These are phyloP conservation scores for Proterorhinus semilunaris DNA, from an alignment of 2,113 vertebrate genomes.

Conservation along the genomic window DNA sequence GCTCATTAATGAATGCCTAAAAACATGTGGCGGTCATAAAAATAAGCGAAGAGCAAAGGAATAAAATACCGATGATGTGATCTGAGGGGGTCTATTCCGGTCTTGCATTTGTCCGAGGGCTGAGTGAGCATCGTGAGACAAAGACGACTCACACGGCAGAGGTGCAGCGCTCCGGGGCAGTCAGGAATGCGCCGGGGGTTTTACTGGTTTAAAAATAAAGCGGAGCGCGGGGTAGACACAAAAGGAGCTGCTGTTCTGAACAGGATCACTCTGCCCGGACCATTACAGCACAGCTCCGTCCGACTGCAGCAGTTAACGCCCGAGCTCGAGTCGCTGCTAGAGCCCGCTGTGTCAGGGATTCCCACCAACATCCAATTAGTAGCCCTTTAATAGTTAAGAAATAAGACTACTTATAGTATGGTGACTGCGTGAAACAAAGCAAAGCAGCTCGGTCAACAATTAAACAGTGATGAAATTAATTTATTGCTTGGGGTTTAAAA, in stretches of 20 bases:
- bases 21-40: slow-evolving; percentile 61
- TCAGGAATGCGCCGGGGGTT: slow-evolving; percentile 66
- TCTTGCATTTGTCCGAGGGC: neutral
- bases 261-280: slow-evolving; percentile 31
- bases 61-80: slow-evolving; percentile 12
- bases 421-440: slow-evolving; percentile 23
- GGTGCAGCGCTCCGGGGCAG: slow-evolving; percentile 51
- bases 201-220: slow-evolving; percentile 76
- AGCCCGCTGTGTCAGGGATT: slow-evolving; percentile 3
- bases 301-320: slow-evolving; percentile 40
- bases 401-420: slow-evolving; percentile 28
- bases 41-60: slow-evolving; percentile 37
- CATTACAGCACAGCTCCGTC: slow-evolving; percentile 26
- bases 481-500: too few relatives aligned
- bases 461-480: too few relatives aligned
- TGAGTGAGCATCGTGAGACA: slow-evolving; percentile 43
- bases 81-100: neutral
- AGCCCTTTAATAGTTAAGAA: slow-evolving; percentile 29
- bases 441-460: slow-evolving; percentile 4
- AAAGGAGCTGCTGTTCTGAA: slow-evolving; percentile 69
- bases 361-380: slow-evolving; percentile 28
- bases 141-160: slow-evolving; percentile 65
- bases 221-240: slow-evolving; percentile 58
- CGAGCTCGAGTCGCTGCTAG: neutral
- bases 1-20: slow-evolving; percentile 62